These are phyloP conservation scores for Anniella stebbinsi DNA, from an alignment of 2,797 vertebrate genomes.

Conservation along the genomic window DNA sequence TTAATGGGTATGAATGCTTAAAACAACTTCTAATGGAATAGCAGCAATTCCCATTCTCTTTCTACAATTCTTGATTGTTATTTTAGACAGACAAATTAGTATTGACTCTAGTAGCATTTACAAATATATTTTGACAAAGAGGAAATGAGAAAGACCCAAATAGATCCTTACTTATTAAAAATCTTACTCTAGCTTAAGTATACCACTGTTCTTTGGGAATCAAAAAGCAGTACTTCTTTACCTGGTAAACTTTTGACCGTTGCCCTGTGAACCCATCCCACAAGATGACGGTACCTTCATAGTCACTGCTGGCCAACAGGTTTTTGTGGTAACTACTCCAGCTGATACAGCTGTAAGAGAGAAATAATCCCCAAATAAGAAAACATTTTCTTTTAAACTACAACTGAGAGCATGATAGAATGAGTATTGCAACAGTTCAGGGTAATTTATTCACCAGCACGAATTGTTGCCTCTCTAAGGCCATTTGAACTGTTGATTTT, in stretches of 20 bases:
- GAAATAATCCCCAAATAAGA: slow-evolving; percentile 52
- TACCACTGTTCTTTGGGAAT: rapidly evolving
- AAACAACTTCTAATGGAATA: neutral
- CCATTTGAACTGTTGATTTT: neutral
- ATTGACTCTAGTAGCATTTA: neutral
- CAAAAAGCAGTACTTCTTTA: slow-evolving; percentile 66
- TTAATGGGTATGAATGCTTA: neutral
- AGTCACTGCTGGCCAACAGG: slow-evolving; percentile 98
- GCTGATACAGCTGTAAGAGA: slow-evolving; percentile 95
- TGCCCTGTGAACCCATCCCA: slow-evolving; percentile 99
- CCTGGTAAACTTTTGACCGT: slow-evolving; percentile 99
- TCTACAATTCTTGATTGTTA: neutral
- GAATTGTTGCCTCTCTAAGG: neutral
- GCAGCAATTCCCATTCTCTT: neutral
- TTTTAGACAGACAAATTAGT: neutral
- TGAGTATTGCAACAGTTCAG: neutral
- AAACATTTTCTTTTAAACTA: slow-evolving; percentile 18
- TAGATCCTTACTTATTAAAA: neutral
- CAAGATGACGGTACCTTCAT: slow-evolving; percentile 98
- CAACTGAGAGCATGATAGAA: slow-evolving; percentile 14
- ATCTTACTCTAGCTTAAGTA: neutral
- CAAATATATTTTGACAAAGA: neutral
- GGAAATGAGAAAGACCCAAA: neutral
- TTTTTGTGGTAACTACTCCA: slow-evolving; percentile 99
- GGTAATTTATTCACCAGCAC: neutral